Percentiles rank a stretch among this genome's conserved stretches.
Conservation (phyloP, 2,797 vertebrate species). For the Xyrichtys novacula region DNA sequence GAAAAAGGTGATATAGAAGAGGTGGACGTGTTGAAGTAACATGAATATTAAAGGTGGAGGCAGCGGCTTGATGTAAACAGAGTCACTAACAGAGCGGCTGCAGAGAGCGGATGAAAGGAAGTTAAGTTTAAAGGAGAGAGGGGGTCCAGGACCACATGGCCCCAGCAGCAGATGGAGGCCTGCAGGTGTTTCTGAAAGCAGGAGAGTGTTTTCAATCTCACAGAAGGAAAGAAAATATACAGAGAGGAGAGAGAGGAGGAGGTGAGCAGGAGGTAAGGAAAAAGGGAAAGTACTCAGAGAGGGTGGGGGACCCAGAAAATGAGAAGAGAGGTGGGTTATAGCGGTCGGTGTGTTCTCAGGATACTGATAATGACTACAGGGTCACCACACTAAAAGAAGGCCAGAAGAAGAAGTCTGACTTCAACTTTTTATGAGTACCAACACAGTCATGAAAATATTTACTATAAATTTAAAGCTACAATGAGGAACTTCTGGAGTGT, state of each 20-base stretch:
- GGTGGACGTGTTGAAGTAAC: not conserved
- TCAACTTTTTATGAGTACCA: no score
- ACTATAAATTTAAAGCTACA: no score
- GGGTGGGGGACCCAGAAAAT: not conserved
- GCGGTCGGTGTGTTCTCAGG: not conserved
- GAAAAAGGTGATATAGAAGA: not conserved
- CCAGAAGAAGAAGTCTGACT: no score
- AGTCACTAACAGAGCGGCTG: not conserved
- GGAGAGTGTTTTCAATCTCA: slow-evolving; percentile 53
- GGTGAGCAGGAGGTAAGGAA: not conserved
- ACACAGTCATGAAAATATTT: no score
- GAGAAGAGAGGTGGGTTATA: slow-evolving; percentile 7
- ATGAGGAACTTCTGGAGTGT: no score
- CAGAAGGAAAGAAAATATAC: slow-evolving; percentile 54
- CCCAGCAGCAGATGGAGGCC: slow-evolving; percentile 37
- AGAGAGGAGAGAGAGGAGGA: slow-evolving; percentile 18
- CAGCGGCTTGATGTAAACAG: not conserved
- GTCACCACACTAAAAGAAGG: no score
- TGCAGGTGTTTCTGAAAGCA: slow-evolving; percentile 59
- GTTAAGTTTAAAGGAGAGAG: not conserved
- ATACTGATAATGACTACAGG: not conserved
- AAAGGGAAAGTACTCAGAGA: slow-evolving; percentile 9
- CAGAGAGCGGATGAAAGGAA: slow-evolving; percentile 2
- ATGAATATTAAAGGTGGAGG: not conserved
- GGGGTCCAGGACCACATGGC: slow-evolving; percentile 10